Conservation (phyloP, 2,113 vertebrate genomes). For the Mus spicilegus region DNA sequence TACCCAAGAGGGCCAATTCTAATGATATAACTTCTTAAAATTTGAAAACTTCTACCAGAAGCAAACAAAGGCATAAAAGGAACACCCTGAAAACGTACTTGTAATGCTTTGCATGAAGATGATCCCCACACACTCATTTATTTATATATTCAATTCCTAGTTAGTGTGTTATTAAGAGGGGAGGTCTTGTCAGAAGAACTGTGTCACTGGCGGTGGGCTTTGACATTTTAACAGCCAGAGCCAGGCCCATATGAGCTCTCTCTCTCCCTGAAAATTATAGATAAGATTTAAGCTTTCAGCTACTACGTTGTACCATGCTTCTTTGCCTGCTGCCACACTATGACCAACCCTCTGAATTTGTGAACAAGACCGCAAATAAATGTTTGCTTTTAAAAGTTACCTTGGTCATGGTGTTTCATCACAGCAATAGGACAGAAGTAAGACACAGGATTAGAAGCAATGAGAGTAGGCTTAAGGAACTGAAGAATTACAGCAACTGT, state of each 20-base stretch:
- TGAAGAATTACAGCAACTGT: not conserved
- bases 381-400: not conserved
- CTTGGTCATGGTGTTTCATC: not conserved
- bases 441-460: not conserved
- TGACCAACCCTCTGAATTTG: not conserved
- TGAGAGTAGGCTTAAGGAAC: not conserved
- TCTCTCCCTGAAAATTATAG: not conserved
- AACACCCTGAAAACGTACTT: not conserved
- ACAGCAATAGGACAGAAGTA: not conserved
- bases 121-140: too few species aligned
- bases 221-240: not conserved
- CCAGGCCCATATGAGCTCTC: not conserved
- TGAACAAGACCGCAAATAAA: not conserved
- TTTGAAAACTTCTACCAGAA: not conserved
- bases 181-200: not conserved
- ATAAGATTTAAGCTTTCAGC: not conserved
- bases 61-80: not conserved
- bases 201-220: not conserved
- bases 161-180: not conserved
- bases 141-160: not conserved
- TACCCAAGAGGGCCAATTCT: not conserved
- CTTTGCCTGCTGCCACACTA: not conserved
- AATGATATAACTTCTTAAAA: not conserved
- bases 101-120: not conserved
- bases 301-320: not conserved